Base-by-base conservation (phyloP, 2,888 invertebrate genomes). In the Caradrina kadenii region DNA sequence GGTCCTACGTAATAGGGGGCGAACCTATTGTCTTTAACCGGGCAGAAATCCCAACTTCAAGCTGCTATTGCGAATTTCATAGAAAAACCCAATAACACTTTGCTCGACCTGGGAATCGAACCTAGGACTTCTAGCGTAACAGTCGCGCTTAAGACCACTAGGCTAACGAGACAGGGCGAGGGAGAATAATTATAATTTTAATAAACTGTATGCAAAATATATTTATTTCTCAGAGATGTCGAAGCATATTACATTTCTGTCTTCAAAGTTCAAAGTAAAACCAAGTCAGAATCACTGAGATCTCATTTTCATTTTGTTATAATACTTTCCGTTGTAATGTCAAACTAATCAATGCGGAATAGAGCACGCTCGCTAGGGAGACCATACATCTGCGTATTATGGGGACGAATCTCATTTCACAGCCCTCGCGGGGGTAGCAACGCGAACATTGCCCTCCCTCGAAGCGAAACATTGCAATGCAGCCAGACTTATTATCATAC, bases 331-430 rank as follows among this genome's bases (percentile, higher is more conserved):
- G 10, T 60, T 52, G 66, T 58, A 71, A 74, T 69, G 67, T 42
- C 17, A 56, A 76, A 76, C 66, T 79, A 77, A 77, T 84, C 77
- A 84, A 79, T 77, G 69, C 42, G 49, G 58, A 52, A 63, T 67
- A 64, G 45, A 67, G 19, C 26, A 17, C 26, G 39, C 17, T 48
- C 72, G 17, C 71, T 67, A 70, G 83, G 70, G 81, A 84, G 58
- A 70, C 69, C 64, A 81, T 78, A 80, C 68, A 83, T 70, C 69
- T 74, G 66, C 67, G 58, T 67, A 63, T 66, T 81, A 81, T 72
- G 78, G 67, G 72, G 78, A 80, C 73, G 78, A 83, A 82, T 80
- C 82, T 83, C 80, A 83, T 83, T 83, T 71, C 64, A 70, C 60
- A 70, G 52, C 62, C 63, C 82, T 81, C 75, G 52, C 70, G 69